Evolutionary conservation across 92 coral and sea anemone genomes (phyloP), one percentile per base, ranked within the genome.

Genomic region (Paragorgia papillata): DNA sequence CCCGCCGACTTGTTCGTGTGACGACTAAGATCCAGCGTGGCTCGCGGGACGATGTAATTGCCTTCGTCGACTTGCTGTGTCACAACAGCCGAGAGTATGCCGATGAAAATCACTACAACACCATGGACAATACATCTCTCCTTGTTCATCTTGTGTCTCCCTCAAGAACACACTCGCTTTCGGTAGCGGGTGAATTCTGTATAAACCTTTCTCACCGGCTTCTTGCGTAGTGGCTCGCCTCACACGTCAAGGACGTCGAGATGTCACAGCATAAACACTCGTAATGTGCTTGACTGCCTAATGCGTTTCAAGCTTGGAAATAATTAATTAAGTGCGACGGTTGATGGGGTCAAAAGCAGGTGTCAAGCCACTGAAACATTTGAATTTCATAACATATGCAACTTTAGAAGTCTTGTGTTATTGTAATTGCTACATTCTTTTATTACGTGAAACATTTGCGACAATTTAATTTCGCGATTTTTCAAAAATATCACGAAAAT

Each of bases 271-370:
- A 54, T 71, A 68, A 46, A 68, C 78, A 55, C 78, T 55, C 43
- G 37, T 71, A 71, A 71, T 55, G 78, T 71, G 64, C 64, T 71
- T 71, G 78, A 71, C 34, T 71, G 63, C 53, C 64, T 71, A 71
- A 71, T 71, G 78, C 64, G 64, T 53, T 55, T 71, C 63, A 51
- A 71, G 51, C 78, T 71, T 71, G 43, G 78, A 71, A 71, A 71
- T 53, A 71, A 71, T 71, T 71, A 71, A 71, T 71, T 71, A 71
- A 71, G 64, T 71, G 64, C 51, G 78, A 55, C 78, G 64, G 63
- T 32, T 55, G 64, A 71, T 55, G 43, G 78, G 78, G 78, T 53
- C 63, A 55, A 50, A 56, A 28, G 62, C 64, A 53, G 78, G 25
- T 71, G 64, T 55, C 64, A 32, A 71, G 54, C 14, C 14, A 21